These are phyloP conservation scores for Cyprinodon tularosa DNA, from an alignment of 2,113 vertebrate genomes.

Conservation along the genomic window DNA sequence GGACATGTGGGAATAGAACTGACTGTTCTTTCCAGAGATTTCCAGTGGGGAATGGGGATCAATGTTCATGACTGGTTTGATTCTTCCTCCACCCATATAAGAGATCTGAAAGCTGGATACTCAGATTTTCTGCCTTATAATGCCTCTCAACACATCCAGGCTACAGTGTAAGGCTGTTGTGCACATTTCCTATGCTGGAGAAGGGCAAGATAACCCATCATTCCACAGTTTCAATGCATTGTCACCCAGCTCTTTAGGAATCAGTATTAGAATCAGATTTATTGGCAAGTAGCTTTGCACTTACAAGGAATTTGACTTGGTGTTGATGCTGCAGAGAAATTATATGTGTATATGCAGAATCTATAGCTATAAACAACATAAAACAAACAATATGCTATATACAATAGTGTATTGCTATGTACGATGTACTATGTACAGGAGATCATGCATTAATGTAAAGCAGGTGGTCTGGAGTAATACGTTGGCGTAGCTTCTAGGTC, in stretches of 20 bases:
- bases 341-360: too few relatives aligned
- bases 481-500: too few relatives aligned
- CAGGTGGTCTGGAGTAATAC: too few relatives aligned
- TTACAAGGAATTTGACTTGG: too few relatives aligned
- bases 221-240: neutral
- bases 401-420: too few relatives aligned
- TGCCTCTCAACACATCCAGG: neutral
- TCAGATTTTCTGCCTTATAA: neutral
- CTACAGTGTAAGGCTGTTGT: neutral
- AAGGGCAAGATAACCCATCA: neutral
- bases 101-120: neutral
- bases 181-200: neutral
- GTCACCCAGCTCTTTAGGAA: neutral
- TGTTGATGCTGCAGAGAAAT: too few relatives aligned
- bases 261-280: too few relatives aligned
- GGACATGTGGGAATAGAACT: slow-evolving; percentile 2
- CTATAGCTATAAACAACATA: too few relatives aligned
- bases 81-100: slow-evolving; percentile 2
- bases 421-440: too few relatives aligned
- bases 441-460: too few relatives aligned
- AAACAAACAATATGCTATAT: too few relatives aligned
- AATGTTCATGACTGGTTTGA: slow-evolving; percentile 18
- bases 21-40: slow-evolving; percentile 25
- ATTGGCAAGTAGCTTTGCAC: too few relatives aligned
- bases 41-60: slow-evolving; percentile 26